Base-by-base conservation (phyloP, 2,888 invertebrate species). In the Ypsolopha sequella region DNA sequence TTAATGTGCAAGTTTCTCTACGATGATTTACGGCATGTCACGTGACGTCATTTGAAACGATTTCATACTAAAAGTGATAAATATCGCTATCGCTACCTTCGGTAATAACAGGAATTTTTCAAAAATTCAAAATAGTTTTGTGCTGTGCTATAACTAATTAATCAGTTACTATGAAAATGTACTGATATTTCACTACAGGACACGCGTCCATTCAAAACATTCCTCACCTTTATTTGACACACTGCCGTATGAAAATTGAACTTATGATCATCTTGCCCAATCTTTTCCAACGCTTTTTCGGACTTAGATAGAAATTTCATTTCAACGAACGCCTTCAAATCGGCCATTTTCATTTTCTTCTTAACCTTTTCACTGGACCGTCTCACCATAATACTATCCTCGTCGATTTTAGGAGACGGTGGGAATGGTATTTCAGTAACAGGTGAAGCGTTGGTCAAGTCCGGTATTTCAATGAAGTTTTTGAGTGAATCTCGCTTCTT, bases 301-400 rank as follows among this genome's bases (percentile, higher is more conserved):
- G 96, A 96, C 76, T 96, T 96, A 0, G 96, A 96, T 52, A 96
- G 87, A 61, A 96, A 82, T 76, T 96, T 96, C 0, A 95, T 95
- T 74, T 97, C 97, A 11, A 97, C 96, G 65, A 97, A 96, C 1
- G 96, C 94, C 72, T 94, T 92, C 39, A 97, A 76, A 68, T 97
- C 97, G 0, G 95, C 92, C 91, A 97, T 96, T 86, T 96, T 95
- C 89, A 95, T 95, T 68, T 93, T 91, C 50, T 92, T 92, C 72
- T 95, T 95, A 7, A 90, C 89, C 72, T 95, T 95, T 67, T 95
- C 95, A 66, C 95, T 95, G 1, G 92, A 90, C 43, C 94, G 85
- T 58, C 95, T 65, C 1, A 66, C 68, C 71, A 87, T 87, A 0
- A 71, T 55, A 4, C 60, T 65, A 13, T 87, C 86, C 54, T 87